Evolutionary conservation across 2,797 vertebrate genomes (phyloP).

Genomic region (Percopsis omiscomaycus): DNA sequence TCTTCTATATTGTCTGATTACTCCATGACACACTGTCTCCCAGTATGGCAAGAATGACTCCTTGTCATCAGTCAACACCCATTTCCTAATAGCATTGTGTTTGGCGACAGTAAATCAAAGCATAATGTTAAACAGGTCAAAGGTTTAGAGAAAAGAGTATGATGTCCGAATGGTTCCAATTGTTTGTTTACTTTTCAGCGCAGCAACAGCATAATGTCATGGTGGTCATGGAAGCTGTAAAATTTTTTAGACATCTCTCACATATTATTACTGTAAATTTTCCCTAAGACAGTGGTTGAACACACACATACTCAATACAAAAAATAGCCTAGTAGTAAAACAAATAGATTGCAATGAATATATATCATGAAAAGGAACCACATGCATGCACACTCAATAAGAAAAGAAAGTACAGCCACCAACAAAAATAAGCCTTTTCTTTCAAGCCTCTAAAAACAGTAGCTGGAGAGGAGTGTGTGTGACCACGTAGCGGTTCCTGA

Average conservation of each 20-base stretch:
- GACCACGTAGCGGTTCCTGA: constrained; percentile 23
- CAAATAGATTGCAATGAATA: too few relatives aligned
- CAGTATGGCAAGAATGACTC: constrained; percentile 41
- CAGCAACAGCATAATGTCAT: background rate
- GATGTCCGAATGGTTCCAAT: background rate
- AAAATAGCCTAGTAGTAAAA: too few relatives aligned
- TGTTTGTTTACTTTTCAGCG: background rate
- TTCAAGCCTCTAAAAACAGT: constrained; percentile 11
- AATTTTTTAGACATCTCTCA: background rate
- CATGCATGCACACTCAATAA: background rate
- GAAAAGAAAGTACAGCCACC: constrained; percentile 8
- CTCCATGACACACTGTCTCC: constrained; percentile 10
- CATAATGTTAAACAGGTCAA: constrained; percentile 6
- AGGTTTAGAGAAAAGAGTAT: background rate
- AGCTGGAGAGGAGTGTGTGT: constrained; percentile 17
- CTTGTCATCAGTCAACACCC: constrained; percentile 29
- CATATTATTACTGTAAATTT: too few relatives aligned
- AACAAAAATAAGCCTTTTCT: constrained; percentile 10
- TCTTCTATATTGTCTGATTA: constrained; percentile 11
- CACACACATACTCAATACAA: too few relatives aligned
- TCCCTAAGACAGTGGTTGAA: too few relatives aligned
- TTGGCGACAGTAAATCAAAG: constrained; percentile 9
- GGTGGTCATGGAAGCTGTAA: constrained; percentile 7
- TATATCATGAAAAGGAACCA: too few relatives aligned
- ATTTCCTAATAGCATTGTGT: constrained; percentile 26